Base-by-base conservation (phyloP, 1,140 invertebrate species). In the Himalopsyche phryganea region DNA sequence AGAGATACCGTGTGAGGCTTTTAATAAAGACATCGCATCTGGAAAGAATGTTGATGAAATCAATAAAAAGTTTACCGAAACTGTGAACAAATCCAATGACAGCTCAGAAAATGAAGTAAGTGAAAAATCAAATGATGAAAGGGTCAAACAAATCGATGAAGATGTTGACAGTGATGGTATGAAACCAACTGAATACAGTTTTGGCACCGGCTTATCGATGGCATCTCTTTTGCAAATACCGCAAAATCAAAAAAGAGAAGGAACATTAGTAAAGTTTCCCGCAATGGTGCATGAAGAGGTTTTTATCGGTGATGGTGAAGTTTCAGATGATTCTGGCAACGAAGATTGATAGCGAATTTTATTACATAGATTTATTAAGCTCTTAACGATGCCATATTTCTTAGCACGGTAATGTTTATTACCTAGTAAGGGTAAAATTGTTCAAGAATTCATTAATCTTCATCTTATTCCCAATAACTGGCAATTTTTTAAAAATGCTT, bases 151-250 rank as follows among this genome's bases (percentile, higher is more conserved):
- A 33, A 14, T 36, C 35, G 48, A 6, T 50, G 15, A 4, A 11
- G 28, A 1, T 17, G 4, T 35, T 14, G 15, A 9, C 6, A 14
- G 15, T 51, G 75, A 78, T 55, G 71, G 72, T 58, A 51, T 72
- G 13, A 66, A 67, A 45, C 74, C 74, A 45, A 68, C 75, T 62
- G 71, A 76, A 66, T 77, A 76, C 53, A 76, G 68, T 58, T 74
- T 78, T 14, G 76, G 76, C 0, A 72, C 76, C 0, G 75, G 75
- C 5, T 67, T 78, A 68, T 73, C 76, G 14, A 75, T 78, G 69
- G 76, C 76, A 0, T 76, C 75, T 0, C 66, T 78, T 17, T 63
- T 78, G 20, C 73, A 75, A 50, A 59, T 70, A 17, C 70, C 71
- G 45, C 68, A 38, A 17, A 51, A 42, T 1, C 41, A 48, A 23